Evolutionary conservation across 2,888 invertebrate species (phyloP).

Genomic region (Macropis europaea): DNA sequence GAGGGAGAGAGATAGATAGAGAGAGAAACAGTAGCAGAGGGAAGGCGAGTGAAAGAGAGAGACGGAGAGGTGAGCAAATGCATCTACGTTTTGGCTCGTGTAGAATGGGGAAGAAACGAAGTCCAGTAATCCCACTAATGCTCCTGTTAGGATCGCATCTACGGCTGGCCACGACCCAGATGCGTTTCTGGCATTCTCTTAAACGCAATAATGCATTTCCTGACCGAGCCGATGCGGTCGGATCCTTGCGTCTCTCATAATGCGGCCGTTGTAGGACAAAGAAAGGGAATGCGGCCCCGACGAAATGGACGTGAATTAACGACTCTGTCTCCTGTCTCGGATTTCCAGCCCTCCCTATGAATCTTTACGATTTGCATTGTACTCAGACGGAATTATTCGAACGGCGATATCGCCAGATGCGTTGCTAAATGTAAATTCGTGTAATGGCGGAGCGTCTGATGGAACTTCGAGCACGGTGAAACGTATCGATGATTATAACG

Average conservation of each 20-base stretch:
- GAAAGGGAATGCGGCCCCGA: slow-evolving; percentile 36
- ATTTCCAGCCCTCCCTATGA: background rate
- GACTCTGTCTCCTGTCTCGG: slow-evolving; percentile 10
- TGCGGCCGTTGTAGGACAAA: slow-evolving; percentile 36
- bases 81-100: slow-evolving; percentile 27
- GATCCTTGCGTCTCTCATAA: slow-evolving; percentile 46
- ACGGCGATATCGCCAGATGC: background rate
- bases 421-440: background rate
- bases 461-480: too few relatives aligned
- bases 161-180: slow-evolving; percentile 44
- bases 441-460: background rate
- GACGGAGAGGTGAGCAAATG: slow-evolving; percentile 21
- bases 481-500: too few relatives aligned
- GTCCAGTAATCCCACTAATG: slow-evolving; percentile 63
- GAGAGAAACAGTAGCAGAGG: background rate
- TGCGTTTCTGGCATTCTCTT: slow-evolving; percentile 57
- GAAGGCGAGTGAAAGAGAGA: background rate
- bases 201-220: slow-evolving; percentile 57
- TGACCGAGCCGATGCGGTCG: slow-evolving; percentile 26
- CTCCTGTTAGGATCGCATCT: slow-evolving; percentile 49
- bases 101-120: slow-evolving; percentile 50
- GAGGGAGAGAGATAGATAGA: background rate
- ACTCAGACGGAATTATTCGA: background rate
- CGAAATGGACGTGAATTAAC: slow-evolving; percentile 42
- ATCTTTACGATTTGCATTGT: slow-evolving; percentile 21